These are phyloP conservation scores for Aporrectodea caliginosa DNA, from an alignment of 1,140 invertebrate species.

Conservation along the genomic window DNA sequence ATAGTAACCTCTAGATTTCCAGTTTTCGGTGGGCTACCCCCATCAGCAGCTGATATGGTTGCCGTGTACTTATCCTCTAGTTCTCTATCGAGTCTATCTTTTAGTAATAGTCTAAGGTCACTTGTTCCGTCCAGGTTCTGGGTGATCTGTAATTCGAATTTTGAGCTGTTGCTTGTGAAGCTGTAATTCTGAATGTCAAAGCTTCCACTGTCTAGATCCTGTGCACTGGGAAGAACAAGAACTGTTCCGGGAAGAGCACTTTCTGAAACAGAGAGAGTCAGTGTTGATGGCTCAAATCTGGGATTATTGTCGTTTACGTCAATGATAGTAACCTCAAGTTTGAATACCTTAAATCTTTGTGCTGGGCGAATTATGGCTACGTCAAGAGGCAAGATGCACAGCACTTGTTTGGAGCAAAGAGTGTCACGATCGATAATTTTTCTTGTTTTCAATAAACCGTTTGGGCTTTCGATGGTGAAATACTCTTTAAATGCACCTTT, in stretches of 20 bases:
- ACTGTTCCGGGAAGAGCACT: neutral
- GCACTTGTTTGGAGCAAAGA: neutral
- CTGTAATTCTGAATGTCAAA: neutral
- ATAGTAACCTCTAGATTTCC: neutral
- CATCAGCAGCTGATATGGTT: constrained; percentile 44
- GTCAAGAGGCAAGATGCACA: neutral
- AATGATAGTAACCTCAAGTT: neutral
- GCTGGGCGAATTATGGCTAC: neutral
- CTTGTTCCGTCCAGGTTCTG: neutral
- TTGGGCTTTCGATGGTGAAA: neutral
- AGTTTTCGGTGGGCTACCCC: constrained; percentile 36
- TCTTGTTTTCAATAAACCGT: neutral
- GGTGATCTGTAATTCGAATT: neutral
- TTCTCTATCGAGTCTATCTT: constrained; percentile 73
- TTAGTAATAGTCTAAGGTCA: neutral
- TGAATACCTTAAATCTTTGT: neutral
- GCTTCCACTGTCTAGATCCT: neutral
- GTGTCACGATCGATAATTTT: neutral
- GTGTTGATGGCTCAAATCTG: neutral
- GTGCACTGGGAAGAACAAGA: neutral
- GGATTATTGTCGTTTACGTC: neutral
- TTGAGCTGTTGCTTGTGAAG: neutral
- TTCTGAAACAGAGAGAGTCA: neutral
- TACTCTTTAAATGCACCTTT: neutral
- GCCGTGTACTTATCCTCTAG: constrained; percentile 82